Percentiles rank a stretch among this genome's conserved stretches.
These are phyloP conservation scores for Falco naumanni DNA, from an alignment of 2,797 vertebrate genomes.

Conservation along the genomic window DNA sequence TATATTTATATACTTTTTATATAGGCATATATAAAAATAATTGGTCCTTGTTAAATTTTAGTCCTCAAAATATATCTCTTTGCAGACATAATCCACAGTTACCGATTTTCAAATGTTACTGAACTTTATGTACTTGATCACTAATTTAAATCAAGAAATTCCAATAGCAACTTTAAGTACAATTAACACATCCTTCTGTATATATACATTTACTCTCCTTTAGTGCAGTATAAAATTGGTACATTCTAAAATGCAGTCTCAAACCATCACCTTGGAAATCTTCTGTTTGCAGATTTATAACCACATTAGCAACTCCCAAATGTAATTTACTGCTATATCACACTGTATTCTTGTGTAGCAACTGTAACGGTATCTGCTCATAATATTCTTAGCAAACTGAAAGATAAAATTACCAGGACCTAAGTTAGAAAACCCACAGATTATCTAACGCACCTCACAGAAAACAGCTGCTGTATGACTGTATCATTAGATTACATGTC, in stretches of 20 bases:
- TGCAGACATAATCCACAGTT: not conserved
- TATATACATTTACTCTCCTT: not conserved
- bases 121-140: not conserved
- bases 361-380: not conserved
- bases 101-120: not conserved
- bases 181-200: not conserved
- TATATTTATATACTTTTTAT: not conserved
- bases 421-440: conserved; percentile 6
- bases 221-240: not conserved
- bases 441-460: not conserved
- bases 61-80: not conserved
- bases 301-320: not conserved
- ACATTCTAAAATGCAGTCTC: not conserved
- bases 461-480: not conserved
- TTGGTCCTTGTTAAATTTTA: not conserved
- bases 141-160: not conserved
- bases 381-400: not conserved
- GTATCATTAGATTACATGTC: not conserved
- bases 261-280: not conserved
- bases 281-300: conserved; percentile 19
- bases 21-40: not conserved
- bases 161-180: not conserved
- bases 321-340: conserved; percentile 1
- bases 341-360: not conserved
- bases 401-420: conserved; percentile 33